A percentile compares a stretch with the other conserved stretches of the same genome.
Conservation (phyloP, 2,888 invertebrate species). For the Eulithis prunata region DNA sequence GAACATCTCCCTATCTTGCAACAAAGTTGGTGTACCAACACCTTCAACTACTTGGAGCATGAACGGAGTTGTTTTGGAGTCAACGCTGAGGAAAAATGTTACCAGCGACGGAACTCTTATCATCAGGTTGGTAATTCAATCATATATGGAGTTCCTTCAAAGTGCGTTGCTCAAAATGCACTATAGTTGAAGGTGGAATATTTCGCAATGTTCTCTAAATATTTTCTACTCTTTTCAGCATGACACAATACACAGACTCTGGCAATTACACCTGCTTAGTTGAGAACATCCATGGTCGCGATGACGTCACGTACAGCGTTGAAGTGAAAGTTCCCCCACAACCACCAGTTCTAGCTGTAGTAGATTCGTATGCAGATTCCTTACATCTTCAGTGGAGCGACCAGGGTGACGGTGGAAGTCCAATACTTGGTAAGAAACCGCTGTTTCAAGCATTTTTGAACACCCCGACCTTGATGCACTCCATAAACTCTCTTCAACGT, state of each 20-base stretch:
- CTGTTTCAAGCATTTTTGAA: not conserved
- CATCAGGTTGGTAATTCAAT: conserved; percentile 80
- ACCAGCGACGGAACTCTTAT: conserved; percentile 89
- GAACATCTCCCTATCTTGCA: conserved; percentile 92
- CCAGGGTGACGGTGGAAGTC: conserved; percentile 92
- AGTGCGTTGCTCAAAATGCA: too few relatives aligned
- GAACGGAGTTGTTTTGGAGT: conserved; percentile 89
- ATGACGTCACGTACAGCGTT: conserved; percentile 91
- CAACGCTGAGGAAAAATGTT: conserved; percentile 87
- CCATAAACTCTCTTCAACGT: too few relatives aligned
- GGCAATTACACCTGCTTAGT: conserved; percentile 96
- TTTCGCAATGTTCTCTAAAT: too few relatives aligned
- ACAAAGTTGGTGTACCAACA: conserved; percentile 92
- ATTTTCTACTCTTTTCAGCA: conserved; percentile 54
- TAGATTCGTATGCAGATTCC: conserved; percentile 92
- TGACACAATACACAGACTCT: conserved; percentile 91
- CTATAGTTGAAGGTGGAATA: too few relatives aligned
- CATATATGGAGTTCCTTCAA: not conserved
- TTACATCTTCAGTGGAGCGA: conserved; percentile 92
- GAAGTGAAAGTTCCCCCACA: conserved; percentile 93
- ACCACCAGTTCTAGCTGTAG: conserved; percentile 91
- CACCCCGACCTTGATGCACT: too few relatives aligned
- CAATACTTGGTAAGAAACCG: conserved; percentile 82
- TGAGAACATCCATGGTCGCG: conserved; percentile 92
- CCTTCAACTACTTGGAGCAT: conserved; percentile 92